Evolutionary conservation across 2,113 vertebrate species (phyloP), one percentile per base, ranked within the genome.

Genomic region (Perca flavescens): DNA sequence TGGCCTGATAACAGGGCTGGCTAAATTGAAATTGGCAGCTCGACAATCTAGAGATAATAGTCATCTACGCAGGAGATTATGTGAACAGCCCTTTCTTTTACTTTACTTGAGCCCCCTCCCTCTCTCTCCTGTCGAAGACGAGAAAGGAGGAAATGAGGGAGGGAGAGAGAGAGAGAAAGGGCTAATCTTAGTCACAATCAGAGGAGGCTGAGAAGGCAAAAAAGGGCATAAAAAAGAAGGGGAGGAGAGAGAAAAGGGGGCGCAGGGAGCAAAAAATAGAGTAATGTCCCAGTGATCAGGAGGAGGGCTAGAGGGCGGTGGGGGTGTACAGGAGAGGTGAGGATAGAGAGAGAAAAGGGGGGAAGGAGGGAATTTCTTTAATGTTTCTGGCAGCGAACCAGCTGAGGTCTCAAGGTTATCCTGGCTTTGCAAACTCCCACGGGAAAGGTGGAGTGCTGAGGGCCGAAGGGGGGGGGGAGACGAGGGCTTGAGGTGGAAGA

Each of bases 381-480:
- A 95, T 94, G 95, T 94, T 93, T 94, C 95, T 98, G 97, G 96
- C 96, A 96, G 93, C 73, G 66, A 86, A 96, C 96, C 96, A 97
- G 94, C 81, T 83, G 25, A 96, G 94, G 97, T 97, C 95, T 91
- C 88, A 93, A 96, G 96, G 96, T 97, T 97, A 96, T 95, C 94
- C 89, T 89, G 92, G 93, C 92, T 95, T 94, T 84, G 80, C 93
- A 31, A 95, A 96, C 97, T 98, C 97, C 97, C 97, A 97, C 94
- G 96, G 97, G 97, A 99, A 98, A 97, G 96, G 96, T 97, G 94
- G 95, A 90, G 86, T 66, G 89, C 79, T 89, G 92, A 91, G 92
- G 89, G 92, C 88, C 87, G 74, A 83, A 83, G 80, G 67, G 67
- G 70, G 67, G 79, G 69, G 77, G 34, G 66, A 21, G 76, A 58